phyloP scores from a whole-genome alignment of 2,888 invertebrate genomes.

The Lepidocyrtinus sp. region DNA sequence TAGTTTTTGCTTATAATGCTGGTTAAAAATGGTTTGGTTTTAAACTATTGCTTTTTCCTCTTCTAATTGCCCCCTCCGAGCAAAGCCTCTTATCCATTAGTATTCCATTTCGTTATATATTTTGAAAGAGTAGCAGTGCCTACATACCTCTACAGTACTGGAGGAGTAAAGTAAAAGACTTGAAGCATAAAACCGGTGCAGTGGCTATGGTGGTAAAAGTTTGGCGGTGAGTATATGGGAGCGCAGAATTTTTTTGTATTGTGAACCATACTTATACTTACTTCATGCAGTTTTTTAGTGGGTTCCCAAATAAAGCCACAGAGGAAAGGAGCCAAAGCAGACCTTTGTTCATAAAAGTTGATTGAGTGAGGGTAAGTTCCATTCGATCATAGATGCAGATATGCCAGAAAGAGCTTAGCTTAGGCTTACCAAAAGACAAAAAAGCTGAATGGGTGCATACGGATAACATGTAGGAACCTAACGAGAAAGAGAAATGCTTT shows the following conservation, averaged over 20 bases:
- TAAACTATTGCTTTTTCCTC: not conserved
- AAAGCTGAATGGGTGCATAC: not conserved
- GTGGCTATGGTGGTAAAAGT: too few species aligned
- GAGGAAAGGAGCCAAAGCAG: slow-evolving; percentile 49
- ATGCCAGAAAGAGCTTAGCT: not conserved
- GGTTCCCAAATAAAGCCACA: slow-evolving; percentile 33
- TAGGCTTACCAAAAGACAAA: not conserved
- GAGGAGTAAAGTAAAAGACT: not conserved
- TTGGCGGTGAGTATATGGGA: slow-evolving; percentile 24
- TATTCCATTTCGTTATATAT: not conserved
- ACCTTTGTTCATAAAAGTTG: slow-evolving; percentile 46
- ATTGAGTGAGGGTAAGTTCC: slow-evolving; percentile 19
- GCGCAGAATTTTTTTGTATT: slow-evolving; percentile 22
- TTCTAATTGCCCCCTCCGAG: not conserved
- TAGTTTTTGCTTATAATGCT: not conserved
- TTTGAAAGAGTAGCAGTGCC: not conserved
- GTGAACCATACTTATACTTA: not conserved
- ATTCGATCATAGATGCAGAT: not conserved
- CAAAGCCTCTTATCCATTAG: not conserved
- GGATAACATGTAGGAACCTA: too few species aligned
- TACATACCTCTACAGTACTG: not conserved
- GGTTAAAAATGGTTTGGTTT: not conserved
- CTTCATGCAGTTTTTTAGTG: slow-evolving; percentile 22
- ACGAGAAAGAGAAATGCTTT: not conserved
- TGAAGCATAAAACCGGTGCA: slow-evolving; percentile 12